phyloP scores from a whole-genome alignment of 2,888 invertebrate species.

The Dasypogon diadema region DNA sequence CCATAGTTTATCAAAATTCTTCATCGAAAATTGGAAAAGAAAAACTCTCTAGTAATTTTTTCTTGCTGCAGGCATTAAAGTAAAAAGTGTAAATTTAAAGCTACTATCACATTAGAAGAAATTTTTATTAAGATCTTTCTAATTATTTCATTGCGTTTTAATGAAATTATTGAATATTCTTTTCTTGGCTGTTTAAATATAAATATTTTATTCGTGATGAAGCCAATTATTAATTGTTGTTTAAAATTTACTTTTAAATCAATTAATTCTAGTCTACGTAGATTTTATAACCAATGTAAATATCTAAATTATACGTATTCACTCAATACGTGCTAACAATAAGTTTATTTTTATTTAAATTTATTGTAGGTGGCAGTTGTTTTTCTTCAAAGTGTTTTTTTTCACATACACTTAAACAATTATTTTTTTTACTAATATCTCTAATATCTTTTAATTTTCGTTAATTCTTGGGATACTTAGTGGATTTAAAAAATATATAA shows the following conservation, averaged over 20 bases:
- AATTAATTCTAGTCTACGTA: not conserved
- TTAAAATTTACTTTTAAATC: slow-evolving; percentile 9
- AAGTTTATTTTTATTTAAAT: slow-evolving; percentile 28
- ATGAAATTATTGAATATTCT: slow-evolving; percentile 32
- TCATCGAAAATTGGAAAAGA: too few relatives aligned
- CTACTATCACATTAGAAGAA: slow-evolving; percentile 46
- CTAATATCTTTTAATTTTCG: not conserved
- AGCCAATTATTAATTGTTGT: slow-evolving; percentile 26
- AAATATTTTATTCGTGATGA: slow-evolving; percentile 15
- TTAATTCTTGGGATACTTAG: not conserved
- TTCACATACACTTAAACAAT: slow-evolving; percentile 1
- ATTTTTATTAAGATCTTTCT: slow-evolving; percentile 12
- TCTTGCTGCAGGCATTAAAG: too few relatives aligned
- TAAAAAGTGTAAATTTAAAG: slow-evolving; percentile 27
- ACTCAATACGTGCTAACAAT: slow-evolving; percentile 11
- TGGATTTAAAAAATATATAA: not conserved
- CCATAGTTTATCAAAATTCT: too few relatives aligned
- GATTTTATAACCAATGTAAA: slow-evolving; percentile 23
- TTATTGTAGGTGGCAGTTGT: slow-evolving; percentile 46
- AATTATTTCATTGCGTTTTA: slow-evolving; percentile 17
- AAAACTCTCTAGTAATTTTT: too few relatives aligned
- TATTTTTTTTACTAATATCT: too few relatives aligned
- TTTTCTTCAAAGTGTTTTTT: slow-evolving; percentile 26
- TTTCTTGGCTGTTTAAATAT: slow-evolving; percentile 21
- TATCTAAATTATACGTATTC: slow-evolving; percentile 12